A percentile compares a stretch with the other conserved stretches of the same genome.
These are phyloP conservation scores for Sycophila texana DNA, from an alignment of 2,888 invertebrate genomes.

Conservation along the genomic window DNA sequence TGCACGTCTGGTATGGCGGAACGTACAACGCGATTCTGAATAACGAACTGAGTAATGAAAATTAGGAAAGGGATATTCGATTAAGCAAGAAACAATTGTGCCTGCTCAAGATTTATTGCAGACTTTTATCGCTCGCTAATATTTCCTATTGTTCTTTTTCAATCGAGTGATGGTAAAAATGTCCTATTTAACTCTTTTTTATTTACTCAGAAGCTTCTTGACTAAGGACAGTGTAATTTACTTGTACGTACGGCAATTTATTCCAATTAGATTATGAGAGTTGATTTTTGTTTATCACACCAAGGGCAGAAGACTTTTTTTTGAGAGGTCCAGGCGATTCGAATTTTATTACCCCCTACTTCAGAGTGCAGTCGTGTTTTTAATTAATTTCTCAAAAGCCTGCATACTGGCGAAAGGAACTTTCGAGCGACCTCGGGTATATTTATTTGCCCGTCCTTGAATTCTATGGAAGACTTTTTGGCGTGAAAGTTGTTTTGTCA, in stretches of 20 bases:
- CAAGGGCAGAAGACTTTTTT: slow-evolving; percentile 17
- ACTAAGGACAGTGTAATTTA: neutral
- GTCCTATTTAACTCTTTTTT: too few relatives aligned
- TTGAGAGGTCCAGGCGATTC: neutral
- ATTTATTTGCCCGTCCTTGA: slow-evolving; percentile 45
- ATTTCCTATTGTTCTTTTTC: too few relatives aligned
- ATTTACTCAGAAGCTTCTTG: neutral
- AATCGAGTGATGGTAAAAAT: too few relatives aligned
- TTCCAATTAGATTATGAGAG: neutral
- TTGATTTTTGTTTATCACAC: slow-evolving; percentile 14
- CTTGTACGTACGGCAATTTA: neutral
- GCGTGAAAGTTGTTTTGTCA: slow-evolving; percentile 42
- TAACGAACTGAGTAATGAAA: too few relatives aligned
- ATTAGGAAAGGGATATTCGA: neutral
- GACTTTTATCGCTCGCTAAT: too few relatives aligned
- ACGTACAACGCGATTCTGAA: too few relatives aligned
- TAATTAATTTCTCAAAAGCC: slow-evolving; percentile 38
- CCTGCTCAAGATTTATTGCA: neutral
- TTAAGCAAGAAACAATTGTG: neutral
- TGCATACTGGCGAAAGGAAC: slow-evolving; percentile 39
- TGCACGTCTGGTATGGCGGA: too few relatives aligned
- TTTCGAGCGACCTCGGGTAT: slow-evolving; percentile 35
- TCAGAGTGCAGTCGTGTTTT: neutral
- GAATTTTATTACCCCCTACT: neutral
- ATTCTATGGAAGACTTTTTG: slow-evolving; percentile 17